Conservation (phyloP, 1,140 invertebrate genomes). For the Pseudomyrmex sp. region DNA sequence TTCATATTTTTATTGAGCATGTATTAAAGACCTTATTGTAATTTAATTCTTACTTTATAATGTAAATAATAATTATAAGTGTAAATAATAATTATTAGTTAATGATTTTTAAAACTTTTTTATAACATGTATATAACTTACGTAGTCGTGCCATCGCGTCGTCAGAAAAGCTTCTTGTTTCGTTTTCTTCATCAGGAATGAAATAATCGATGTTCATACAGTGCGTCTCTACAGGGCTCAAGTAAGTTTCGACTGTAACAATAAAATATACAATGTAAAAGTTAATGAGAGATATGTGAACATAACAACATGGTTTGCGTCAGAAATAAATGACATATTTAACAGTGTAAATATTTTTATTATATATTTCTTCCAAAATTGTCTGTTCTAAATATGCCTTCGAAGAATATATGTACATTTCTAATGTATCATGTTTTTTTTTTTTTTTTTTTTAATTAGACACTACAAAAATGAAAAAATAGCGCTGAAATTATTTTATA, state of each 20-base stretch:
- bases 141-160: constrained; percentile 94
- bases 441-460: neutral
- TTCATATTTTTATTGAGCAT: neutral
- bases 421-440: neutral
- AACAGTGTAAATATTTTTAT: neutral
- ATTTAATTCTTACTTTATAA: neutral
- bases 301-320: neutral
- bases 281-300: constrained; percentile 13
- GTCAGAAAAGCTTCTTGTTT: constrained; percentile 92
- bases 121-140: constrained; percentile 84
- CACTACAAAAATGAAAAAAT: neutral
- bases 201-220: constrained; percentile 98
- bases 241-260: constrained; percentile 93
- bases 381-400: too few species aligned
- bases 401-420: neutral
- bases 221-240: constrained; percentile 97
- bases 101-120: neutral
- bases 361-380: too few species aligned
- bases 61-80: constrained; percentile 12
- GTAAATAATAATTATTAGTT: neutral
- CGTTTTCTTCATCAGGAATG: constrained; percentile 93
- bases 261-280: constrained; percentile 26
- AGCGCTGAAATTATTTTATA: neutral
- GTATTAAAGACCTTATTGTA: neutral
- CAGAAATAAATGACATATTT: neutral